Conservation (phyloP, 2,113 vertebrate genomes). For the Chamaetylas fuelleborni region DNA sequence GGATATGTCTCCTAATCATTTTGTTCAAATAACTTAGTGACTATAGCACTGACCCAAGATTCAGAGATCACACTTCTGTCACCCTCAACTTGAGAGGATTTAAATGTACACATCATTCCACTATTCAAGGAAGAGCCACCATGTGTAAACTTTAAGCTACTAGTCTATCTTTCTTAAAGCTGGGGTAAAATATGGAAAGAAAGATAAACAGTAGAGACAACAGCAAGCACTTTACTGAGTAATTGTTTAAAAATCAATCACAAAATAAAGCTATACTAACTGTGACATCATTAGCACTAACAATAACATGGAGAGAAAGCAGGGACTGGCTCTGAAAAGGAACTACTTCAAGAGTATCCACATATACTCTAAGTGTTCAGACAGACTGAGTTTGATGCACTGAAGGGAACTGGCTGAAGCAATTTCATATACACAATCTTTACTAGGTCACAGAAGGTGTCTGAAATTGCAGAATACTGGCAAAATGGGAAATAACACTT, state of each 20-base stretch:
- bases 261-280: background rate
- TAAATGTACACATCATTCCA: background rate
- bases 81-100: background rate
- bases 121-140: background rate
- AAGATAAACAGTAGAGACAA: background rate
- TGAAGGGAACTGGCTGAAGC: background rate
- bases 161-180: background rate
- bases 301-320: background rate
- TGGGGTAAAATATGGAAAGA: background rate
- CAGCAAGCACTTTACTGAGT: background rate
- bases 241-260: background rate
- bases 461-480: background rate
- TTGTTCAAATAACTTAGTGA: background rate
- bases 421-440: background rate
- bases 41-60: background rate
- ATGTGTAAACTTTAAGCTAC: background rate
- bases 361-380: background rate
- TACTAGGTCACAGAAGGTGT: background rate
- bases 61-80: background rate
- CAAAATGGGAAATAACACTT: background rate
- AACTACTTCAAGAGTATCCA: background rate
- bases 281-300: background rate
- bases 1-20: background rate
- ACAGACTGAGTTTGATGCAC: background rate
- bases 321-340: background rate